Evolutionary conservation across 2,113 vertebrate genomes (phyloP).

Genomic region (Glareola pratincola): DNA sequence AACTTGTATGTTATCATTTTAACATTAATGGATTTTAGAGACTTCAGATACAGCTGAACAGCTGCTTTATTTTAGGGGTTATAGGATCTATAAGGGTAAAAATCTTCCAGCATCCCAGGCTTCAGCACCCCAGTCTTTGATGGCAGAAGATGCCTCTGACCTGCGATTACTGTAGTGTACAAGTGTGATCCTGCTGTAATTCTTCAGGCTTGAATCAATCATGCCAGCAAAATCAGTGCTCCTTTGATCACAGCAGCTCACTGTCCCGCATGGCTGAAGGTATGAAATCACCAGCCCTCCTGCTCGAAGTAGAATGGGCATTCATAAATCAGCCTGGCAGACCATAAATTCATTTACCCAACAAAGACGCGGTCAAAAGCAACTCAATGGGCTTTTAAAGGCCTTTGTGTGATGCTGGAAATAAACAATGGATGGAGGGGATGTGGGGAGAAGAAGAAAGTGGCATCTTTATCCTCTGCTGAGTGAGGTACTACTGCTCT

Average conservation of each 20-base stretch:
- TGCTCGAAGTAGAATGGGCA: background rate
- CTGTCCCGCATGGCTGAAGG: constrained; percentile 51
- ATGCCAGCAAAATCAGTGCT: background rate
- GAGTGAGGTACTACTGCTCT: background rate
- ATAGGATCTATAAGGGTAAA: background rate
- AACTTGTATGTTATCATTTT: background rate
- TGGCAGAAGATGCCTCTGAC: background rate
- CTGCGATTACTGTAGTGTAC: background rate
- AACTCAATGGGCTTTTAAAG: constrained; percentile 23
- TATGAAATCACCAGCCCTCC: constrained; percentile 33
- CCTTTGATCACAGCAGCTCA: constrained; percentile 35
- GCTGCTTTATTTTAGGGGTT: background rate
- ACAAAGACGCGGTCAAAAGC: constrained; percentile 27
- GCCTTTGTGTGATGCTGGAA: background rate
- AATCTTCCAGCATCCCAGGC: background rate
- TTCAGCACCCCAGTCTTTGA: background rate
- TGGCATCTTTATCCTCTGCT: background rate
- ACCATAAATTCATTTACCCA: constrained; percentile 60
- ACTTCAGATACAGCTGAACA: background rate
- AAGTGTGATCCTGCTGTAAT: background rate
- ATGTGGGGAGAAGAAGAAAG: background rate
- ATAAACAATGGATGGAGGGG: background rate
- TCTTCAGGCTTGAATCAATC: constrained; percentile 49
- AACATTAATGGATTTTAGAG: background rate
- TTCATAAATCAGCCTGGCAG: constrained; percentile 63